Evolutionary conservation across 2,113 vertebrate genomes (phyloP), one percentile per base, ranked within the genome.

Genomic region (Neotragus pygmaeus): DNA sequence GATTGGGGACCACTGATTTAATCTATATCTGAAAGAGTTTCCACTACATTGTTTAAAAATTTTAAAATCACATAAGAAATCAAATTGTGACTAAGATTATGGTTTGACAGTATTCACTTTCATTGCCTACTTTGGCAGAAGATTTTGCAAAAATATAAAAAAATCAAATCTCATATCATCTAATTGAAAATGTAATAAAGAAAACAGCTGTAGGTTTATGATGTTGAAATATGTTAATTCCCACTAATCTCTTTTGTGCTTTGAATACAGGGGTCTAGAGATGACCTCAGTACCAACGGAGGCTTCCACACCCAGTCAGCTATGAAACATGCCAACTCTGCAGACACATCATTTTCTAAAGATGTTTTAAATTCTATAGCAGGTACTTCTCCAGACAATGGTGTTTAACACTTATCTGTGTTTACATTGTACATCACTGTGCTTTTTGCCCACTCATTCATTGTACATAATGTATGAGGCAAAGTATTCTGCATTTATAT

Each of bases 361-460:
- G 99, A 99, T 98, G 99, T 99, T 49, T 99, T 99, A 93, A 99
- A 99, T 98, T 99, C 99, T 51, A 99, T 99, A 98, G 99, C 99
- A 99, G 99, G 99, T 99, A 99, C 57, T 95, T 85, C 47, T 90
- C 21, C 28, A 27, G 97, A 55, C 0, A 1, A 33, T 78, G 21
- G 2, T 86, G 90, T 94, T 78, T 89, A 58, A 95, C 60, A 91
- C 51, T 82, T 97, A 85, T 94, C 3, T 77, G 39, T 95, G 6
- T 98, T 96, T 98, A 97, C 92, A 77, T 43, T 96, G 86, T 78
- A 33, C 17, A 91, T 91, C 97, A 96, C 75, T 33, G 78, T 98
- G 96, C 91, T 97, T 98, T 97, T 96, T 97, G 96, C 91, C 88
- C 60, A 45, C 55, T 93, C 92, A 98, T 62, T 88, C 92, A 64